These are phyloP conservation scores for Melanocharis versteri DNA, from an alignment of 2,113 vertebrate species.

Conservation along the genomic window DNA sequence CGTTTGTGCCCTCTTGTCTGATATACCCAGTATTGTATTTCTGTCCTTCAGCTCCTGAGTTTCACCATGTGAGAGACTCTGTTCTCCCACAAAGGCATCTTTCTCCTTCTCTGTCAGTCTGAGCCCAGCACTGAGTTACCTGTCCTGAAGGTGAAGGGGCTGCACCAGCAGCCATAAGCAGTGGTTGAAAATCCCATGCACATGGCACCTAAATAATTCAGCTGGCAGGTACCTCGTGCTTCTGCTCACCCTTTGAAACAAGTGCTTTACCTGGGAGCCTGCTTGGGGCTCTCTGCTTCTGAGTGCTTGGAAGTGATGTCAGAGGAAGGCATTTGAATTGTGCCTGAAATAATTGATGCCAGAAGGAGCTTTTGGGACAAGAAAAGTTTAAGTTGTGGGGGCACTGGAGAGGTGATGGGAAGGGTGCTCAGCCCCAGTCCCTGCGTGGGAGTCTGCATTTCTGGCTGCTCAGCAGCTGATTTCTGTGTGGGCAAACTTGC, in stretches of 20 bases:
- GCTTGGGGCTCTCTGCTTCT: background rate
- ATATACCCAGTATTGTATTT: background rate
- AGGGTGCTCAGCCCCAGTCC: background rate
- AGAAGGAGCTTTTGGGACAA: background rate
- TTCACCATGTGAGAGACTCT: background rate
- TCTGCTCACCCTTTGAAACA: background rate
- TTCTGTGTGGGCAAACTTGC: background rate
- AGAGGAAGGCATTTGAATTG: background rate
- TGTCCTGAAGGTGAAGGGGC: background rate
- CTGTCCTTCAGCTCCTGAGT: background rate
- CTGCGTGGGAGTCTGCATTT: accelerated
- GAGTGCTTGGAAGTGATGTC: background rate
- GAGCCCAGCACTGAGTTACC: background rate
- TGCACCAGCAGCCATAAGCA: background rate
- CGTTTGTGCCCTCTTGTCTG: background rate
- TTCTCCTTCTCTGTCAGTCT: background rate
- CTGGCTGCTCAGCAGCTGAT: background rate
- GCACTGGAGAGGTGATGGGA: background rate
- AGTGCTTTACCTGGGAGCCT: background rate
- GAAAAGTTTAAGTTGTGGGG: background rate
- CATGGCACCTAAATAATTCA: background rate
- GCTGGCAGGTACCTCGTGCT: background rate
- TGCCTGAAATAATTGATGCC: background rate
- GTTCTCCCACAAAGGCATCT: background rate
- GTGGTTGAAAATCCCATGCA: background rate